Conservation (phyloP, 2,888 invertebrate genomes). For the Drosophila tanythrix region DNA sequence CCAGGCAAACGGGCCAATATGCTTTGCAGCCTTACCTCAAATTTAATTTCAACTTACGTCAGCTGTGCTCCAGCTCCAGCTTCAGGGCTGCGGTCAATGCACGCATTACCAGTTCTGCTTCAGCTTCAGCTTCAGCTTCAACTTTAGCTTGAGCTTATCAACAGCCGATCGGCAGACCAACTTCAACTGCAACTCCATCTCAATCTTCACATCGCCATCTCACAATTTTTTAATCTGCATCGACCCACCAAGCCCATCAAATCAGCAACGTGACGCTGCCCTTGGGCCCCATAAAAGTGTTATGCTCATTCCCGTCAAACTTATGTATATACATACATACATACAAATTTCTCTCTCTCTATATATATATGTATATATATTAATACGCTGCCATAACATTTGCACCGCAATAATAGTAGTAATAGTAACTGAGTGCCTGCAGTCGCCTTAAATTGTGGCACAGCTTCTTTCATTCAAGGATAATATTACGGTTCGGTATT, state of each 20-base stretch:
- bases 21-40: slow-evolving; percentile 59
- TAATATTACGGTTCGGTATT: slow-evolving; percentile 75
- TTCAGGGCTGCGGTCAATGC: slow-evolving; percentile 76
- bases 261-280: slow-evolving; percentile 80
- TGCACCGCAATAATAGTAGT: slow-evolving; percentile 79
- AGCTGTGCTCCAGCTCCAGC: slow-evolving; percentile 45
- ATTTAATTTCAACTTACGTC: slow-evolving; percentile 77
- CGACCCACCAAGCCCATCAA: slow-evolving; percentile 64
- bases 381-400: slow-evolving; percentile 77
- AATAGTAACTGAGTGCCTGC: slow-evolving; percentile 52
- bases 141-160: slow-evolving; percentile 55
- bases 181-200: slow-evolving; percentile 31
- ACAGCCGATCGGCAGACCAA: slow-evolving; percentile 57
- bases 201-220: slow-evolving; percentile 23
- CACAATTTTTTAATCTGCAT: slow-evolving; percentile 26
- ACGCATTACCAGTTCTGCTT: slow-evolving; percentile 74
- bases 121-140: slow-evolving; percentile 27
- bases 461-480: slow-evolving; percentile 69
- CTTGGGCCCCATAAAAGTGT: slow-evolving; percentile 67
- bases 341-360: neutral
- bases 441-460: slow-evolving; percentile 19
- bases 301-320: slow-evolving; percentile 44
- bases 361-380: slow-evolving; percentile 32
- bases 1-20: slow-evolving; percentile 45
- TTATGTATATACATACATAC: slow-evolving; percentile 3